These are phyloP conservation scores for Malacoctenus gilli DNA, from an alignment of 2,797 vertebrate species.

Conservation along the genomic window DNA sequence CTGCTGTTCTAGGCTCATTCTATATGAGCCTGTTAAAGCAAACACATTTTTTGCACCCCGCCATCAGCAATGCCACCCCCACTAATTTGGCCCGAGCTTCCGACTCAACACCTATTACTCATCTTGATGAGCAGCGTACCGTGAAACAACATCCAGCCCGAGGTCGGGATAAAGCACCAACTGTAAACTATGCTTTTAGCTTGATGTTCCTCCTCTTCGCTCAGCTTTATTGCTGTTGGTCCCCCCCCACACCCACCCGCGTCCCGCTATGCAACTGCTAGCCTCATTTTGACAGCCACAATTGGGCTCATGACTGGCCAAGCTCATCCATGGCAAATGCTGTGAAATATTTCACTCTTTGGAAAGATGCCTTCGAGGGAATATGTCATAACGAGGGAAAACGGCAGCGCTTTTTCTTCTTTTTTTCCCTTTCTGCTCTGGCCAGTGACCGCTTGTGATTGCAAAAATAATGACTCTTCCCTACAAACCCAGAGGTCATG, in stretches of 20 bases:
- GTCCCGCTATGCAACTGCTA: conserved; percentile 9
- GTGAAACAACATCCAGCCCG: conserved; percentile 22
- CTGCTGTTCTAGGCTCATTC: background rate
- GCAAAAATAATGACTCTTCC: background rate
- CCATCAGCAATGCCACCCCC: background rate
- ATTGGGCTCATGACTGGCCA: conserved; percentile 7
- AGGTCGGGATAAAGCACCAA: conserved; percentile 15
- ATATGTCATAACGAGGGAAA: background rate
- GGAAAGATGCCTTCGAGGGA: conserved; percentile 2
- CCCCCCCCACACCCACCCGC: background rate
- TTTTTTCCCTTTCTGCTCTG: background rate
- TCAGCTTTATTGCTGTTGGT: conserved; percentile 12
- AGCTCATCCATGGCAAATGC: conserved; percentile 8
- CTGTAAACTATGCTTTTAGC: conserved; percentile 21
- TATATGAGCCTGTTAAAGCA: conserved; percentile 11
- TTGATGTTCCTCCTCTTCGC: conserved; percentile 22
- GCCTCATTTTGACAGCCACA: conserved; percentile 26
- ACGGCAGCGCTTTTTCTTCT: background rate
- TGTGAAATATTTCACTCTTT: conserved; percentile 8
- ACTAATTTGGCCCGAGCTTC: conserved; percentile 27
- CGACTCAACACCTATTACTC: conserved; percentile 30
- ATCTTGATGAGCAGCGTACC: conserved; percentile 36
- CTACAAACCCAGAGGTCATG: background rate
- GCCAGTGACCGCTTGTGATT: background rate
- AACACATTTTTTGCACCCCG: conserved; percentile 9